These are phyloP conservation scores for Spea hammondii DNA, from an alignment of 2,797 vertebrate genomes.

Conservation along the genomic window DNA sequence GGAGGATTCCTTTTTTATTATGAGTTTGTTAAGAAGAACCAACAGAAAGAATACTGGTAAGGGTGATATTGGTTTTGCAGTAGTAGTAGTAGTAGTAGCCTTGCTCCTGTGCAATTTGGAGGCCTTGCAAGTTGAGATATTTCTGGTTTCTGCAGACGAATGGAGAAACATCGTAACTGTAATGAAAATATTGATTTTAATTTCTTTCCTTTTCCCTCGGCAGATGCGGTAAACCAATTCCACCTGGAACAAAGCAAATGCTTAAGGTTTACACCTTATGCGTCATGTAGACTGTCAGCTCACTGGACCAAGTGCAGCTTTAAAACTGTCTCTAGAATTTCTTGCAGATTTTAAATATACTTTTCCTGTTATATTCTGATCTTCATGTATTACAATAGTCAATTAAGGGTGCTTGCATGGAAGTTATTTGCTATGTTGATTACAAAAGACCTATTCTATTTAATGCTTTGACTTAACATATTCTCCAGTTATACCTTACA, in stretches of 20 bases:
- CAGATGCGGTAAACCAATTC: constrained; percentile 57
- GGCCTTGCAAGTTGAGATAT: neutral
- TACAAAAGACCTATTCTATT: too few species aligned
- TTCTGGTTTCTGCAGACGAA: constrained; percentile 38
- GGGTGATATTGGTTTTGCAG: neutral
- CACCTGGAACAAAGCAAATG: constrained; percentile 37
- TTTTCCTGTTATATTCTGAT: too few species aligned
- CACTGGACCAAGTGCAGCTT: neutral
- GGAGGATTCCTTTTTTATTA: too few species aligned
- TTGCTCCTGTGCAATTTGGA: neutral
- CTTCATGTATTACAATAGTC: too few species aligned
- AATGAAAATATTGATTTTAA: constrained; percentile 89
- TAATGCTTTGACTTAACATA: too few species aligned
- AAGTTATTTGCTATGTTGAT: too few species aligned
- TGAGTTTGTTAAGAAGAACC: too few species aligned
- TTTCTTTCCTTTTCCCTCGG: constrained; percentile 69
- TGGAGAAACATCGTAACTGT: constrained; percentile 65
- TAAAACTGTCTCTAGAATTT: too few species aligned
- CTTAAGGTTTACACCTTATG: neutral
- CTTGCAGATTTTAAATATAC: too few species aligned
- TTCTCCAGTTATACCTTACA: too few species aligned
- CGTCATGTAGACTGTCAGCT: neutral
- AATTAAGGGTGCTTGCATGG: too few species aligned
- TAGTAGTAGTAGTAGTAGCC: neutral
- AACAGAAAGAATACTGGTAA: neutral